phyloP scores from a whole-genome alignment of 1,140 invertebrate genomes.

The Zaprionus nigranus region DNA sequence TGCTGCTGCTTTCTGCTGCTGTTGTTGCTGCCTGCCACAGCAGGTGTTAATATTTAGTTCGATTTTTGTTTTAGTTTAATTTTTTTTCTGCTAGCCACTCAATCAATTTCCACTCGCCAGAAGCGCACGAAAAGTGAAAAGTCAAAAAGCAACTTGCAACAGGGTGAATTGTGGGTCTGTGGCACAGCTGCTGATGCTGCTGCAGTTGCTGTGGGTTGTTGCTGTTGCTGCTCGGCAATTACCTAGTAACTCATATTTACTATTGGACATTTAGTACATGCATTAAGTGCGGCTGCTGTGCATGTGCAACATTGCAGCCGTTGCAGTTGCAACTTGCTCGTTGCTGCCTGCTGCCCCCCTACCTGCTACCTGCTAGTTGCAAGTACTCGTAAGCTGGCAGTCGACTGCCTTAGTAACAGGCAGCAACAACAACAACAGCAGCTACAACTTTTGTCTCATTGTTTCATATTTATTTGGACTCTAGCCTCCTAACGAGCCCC shows the following conservation, averaged over 20 bases:
- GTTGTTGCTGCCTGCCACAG: slow-evolving; percentile 20
- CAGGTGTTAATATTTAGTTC: slow-evolving; percentile 76
- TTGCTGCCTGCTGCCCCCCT: not conserved
- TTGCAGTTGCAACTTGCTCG: not conserved
- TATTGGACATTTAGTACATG: slow-evolving; percentile 79
- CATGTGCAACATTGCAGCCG: slow-evolving; percentile 36
- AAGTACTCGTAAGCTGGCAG: slow-evolving; percentile 33
- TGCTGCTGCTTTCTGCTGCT: slow-evolving; percentile 5
- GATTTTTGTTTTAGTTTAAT: slow-evolving; percentile 29
- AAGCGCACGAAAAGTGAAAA: slow-evolving; percentile 75
- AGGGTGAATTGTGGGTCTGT: slow-evolving; percentile 60
- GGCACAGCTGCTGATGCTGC: slow-evolving; percentile 35
- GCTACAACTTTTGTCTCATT: slow-evolving; percentile 76
- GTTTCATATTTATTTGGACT: slow-evolving; percentile 81
- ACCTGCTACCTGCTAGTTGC: slow-evolving; percentile 42
- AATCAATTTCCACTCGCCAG: slow-evolving; percentile 67
- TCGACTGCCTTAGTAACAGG: slow-evolving; percentile 51
- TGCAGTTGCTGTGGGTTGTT: slow-evolving; percentile 5
- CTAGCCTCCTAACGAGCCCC: slow-evolving; percentile 69
- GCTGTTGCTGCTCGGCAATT: slow-evolving; percentile 69
- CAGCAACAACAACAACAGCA: slow-evolving; percentile 50
- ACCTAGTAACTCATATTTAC: slow-evolving; percentile 82
- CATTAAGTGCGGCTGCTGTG: slow-evolving; percentile 70
- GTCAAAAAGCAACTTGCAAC: slow-evolving; percentile 61
- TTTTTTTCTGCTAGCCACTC: slow-evolving; percentile 57